phyloP scores from a whole-genome alignment of 2,888 invertebrate genomes.

The Leucozona laternaria region DNA sequence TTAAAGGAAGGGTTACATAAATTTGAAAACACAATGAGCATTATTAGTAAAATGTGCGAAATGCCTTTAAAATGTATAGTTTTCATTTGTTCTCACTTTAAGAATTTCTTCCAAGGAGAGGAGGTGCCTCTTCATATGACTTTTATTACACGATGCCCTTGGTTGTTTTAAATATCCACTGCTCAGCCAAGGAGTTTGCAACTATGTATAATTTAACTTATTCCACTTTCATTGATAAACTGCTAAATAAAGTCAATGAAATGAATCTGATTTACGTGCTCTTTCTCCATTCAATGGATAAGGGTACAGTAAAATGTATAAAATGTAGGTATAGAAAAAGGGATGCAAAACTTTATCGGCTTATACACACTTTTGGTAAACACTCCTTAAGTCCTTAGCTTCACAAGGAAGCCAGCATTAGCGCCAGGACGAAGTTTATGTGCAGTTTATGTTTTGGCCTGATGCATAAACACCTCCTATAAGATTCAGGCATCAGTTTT shows the following conservation, averaged over 20 bases:
- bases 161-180: neutral
- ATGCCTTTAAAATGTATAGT: neutral
- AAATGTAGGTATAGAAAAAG: neutral
- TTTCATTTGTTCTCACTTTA: neutral
- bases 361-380: constrained; percentile 53
- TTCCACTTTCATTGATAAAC: constrained; percentile 53
- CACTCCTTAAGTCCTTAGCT: constrained; percentile 45
- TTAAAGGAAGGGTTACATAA: neutral
- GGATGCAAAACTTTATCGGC: constrained; percentile 39
- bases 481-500: no score
- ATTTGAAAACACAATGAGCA: neutral
- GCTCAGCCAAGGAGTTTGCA: constrained; percentile 32
- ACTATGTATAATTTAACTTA: constrained; percentile 45
- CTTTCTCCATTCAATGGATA: constrained; percentile 6
- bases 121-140: neutral
- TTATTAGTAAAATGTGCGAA: neutral
- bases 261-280: constrained; percentile 54
- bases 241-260: constrained; percentile 58
- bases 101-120: neutral
- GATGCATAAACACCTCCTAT: constrained; percentile 25
- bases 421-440: constrained; percentile 38
- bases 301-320: neutral
- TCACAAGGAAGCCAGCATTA: neutral
- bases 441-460: constrained; percentile 21
- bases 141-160: neutral